Evolutionary conservation across 2,797 vertebrate genomes (phyloP), one percentile per base, ranked within the genome.

Genomic region (Pempheris klunzingeri): DNA sequence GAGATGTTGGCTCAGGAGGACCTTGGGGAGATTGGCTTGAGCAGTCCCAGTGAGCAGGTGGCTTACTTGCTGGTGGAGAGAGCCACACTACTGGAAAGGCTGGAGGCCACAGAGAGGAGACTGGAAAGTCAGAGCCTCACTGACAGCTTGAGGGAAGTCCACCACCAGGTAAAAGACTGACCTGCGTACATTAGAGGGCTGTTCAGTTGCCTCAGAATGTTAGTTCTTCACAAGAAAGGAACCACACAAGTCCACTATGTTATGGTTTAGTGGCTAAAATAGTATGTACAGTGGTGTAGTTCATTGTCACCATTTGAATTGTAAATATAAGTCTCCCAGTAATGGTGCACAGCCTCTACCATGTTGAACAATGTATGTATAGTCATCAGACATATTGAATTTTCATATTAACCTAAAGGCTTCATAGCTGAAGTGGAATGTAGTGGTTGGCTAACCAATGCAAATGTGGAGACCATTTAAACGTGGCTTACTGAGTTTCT

Each of bases 1-100:
- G 96, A 97, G 93, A 94, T 98, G 96, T 81, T 97, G 92, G 94
- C 93, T 77, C 96, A 96, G 90, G 96, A 97, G 85, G 96, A 94
- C 28, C 91, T 98, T 1, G 94, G 91, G 12, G 95, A 96, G 75
- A 96, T 96, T 54, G 92, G 94, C 58, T 90, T 94, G 84, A 96
- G 93, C 81, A 96, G 93, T 64, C 89, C 94, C 83, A 96, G 96
- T 7, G 97, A 98, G 61, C 96, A 98, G 91, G 94, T 96, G 8
- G 95, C 96, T 0, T 97, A 97, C 88, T 84, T 97, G 34, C 87
- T 98, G 85, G 96, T 96, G 55, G 96, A 98, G 79, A 94, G 96
- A 63, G 93, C 92, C 11, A 94, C 94, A 0, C 87, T 97, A 54
- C 88, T 97, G 78, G 96, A 95, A 76, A 95, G 95, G 76, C 87